Evolutionary conservation across 1,140 invertebrate species (phyloP).

Genomic region (Aphidius ervi): DNA sequence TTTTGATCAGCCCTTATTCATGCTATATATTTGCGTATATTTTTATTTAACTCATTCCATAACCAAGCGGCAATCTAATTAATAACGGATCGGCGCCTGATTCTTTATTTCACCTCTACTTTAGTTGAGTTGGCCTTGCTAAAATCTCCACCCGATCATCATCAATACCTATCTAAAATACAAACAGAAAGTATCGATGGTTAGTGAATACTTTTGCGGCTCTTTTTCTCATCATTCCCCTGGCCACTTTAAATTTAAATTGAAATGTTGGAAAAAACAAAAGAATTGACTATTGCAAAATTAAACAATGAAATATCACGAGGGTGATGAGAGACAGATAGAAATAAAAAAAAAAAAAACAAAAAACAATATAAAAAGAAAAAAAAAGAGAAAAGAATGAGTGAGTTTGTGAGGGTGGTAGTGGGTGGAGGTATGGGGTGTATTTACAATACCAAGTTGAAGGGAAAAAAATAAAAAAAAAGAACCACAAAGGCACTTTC

Average conservation of each 20-base stretch:
- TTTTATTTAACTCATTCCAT: too few relatives aligned
- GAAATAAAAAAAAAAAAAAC: constrained; percentile 38
- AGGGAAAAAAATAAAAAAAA: constrained; percentile 31
- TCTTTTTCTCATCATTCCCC: constrained; percentile 5
- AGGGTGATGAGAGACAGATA: constrained; percentile 15
- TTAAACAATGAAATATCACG: constrained; percentile 33
- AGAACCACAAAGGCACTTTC: constrained; percentile 50
- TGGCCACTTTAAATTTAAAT: constrained; percentile 34
- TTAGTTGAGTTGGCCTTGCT: neutral
- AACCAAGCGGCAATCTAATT: constrained; percentile 42
- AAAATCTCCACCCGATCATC: constrained; percentile 1
- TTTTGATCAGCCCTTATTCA: constrained; percentile 15
- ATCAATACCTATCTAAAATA: constrained; percentile 1
- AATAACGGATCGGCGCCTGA: constrained; percentile 50
- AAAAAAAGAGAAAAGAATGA: constrained; percentile 34
- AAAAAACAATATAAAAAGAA: constrained; percentile 32
- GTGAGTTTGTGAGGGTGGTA: too few relatives aligned
- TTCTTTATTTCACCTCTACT: constrained; percentile 17
- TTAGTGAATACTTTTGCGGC: neutral
- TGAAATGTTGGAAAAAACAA: constrained; percentile 34
- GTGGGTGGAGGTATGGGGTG: too few relatives aligned
- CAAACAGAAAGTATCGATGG: neutral
- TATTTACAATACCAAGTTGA: constrained; percentile 4
- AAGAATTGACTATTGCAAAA: constrained; percentile 28
- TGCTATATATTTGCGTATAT: neutral